A percentile compares a stretch with the other conserved stretches of the same genome.
Conservation (phyloP, 1,140 invertebrate genomes). For the Amyelois transitella region DNA sequence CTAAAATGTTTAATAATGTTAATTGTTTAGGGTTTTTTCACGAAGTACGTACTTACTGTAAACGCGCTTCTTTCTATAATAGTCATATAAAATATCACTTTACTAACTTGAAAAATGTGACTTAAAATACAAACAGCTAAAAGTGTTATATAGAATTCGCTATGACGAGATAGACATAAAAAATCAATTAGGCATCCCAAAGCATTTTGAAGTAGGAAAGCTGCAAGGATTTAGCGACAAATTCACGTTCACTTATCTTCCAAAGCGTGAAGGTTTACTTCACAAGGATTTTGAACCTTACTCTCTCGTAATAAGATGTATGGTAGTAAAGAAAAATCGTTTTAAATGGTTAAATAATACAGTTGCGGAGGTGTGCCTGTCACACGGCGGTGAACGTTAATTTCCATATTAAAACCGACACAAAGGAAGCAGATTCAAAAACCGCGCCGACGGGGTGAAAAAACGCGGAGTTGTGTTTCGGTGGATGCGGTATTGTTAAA, state of each 20-base stretch:
- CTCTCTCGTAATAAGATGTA: constrained; percentile 6
- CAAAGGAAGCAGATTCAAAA: constrained; percentile 73
- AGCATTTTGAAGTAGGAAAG: constrained; percentile 1
- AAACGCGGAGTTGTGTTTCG: constrained; percentile 16
- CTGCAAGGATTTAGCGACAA: constrained; percentile 25
- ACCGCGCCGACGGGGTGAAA: constrained; percentile 49
- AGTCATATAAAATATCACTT: too few species aligned
- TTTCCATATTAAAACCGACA: constrained; percentile 74
- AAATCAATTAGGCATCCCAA: constrained; percentile 37
- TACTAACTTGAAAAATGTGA: too few species aligned
- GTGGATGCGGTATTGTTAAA: constrained; percentile 31
- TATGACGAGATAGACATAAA: constrained; percentile 28
- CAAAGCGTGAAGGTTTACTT: not conserved
- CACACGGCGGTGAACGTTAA: constrained; percentile 65
- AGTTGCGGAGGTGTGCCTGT: constrained; percentile 53
- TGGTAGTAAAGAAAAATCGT: constrained; percentile 1
- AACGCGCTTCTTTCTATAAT: too few species aligned
- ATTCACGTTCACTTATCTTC: constrained; percentile 19
- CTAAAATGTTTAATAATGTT: too few species aligned
- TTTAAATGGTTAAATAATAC: constrained; percentile 35
- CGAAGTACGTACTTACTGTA: too few species aligned
- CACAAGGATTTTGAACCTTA: constrained; percentile 16
- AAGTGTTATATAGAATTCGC: too few species aligned
- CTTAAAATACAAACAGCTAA: too few species aligned
- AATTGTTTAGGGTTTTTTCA: too few species aligned